These are phyloP conservation scores for Phainopepla nitens DNA, from an alignment of 2,113 vertebrate genomes.

Conservation along the genomic window DNA sequence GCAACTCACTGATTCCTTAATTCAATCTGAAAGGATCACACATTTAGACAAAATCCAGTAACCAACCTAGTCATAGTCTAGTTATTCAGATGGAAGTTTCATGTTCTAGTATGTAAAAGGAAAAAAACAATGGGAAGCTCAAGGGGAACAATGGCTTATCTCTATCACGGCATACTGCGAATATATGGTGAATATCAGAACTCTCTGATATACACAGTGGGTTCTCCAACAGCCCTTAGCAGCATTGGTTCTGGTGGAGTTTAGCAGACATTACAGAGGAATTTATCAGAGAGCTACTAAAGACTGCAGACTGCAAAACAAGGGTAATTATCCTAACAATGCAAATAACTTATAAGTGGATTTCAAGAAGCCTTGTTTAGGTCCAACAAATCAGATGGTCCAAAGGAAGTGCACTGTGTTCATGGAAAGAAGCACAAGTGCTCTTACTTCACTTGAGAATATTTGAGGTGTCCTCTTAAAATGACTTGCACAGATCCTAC, in stretches of 20 bases:
- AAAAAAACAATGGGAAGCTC: not conserved
- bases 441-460: not conserved
- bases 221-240: not conserved
- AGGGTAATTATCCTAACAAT: not conserved
- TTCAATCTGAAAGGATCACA: not conserved
- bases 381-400: not conserved
- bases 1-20: not conserved
- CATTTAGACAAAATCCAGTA: not conserved
- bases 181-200: not conserved
- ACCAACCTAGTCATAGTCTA: not conserved
- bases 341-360: not conserved
- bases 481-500: not conserved
- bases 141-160: not conserved
- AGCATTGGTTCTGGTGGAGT: not conserved
- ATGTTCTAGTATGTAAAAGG: not conserved
- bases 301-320: not conserved
- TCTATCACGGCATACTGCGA: not conserved
- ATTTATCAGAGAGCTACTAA: not conserved
- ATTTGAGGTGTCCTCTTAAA: not conserved
- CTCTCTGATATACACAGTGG: not conserved
- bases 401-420: not conserved
- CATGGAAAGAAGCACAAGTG: not conserved
- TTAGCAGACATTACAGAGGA: not conserved
- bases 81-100: not conserved
- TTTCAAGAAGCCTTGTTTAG: not conserved